These are phyloP conservation scores for Apteryx owenii DNA, from an alignment of 2,113 vertebrate genomes.

Conservation along the genomic window DNA sequence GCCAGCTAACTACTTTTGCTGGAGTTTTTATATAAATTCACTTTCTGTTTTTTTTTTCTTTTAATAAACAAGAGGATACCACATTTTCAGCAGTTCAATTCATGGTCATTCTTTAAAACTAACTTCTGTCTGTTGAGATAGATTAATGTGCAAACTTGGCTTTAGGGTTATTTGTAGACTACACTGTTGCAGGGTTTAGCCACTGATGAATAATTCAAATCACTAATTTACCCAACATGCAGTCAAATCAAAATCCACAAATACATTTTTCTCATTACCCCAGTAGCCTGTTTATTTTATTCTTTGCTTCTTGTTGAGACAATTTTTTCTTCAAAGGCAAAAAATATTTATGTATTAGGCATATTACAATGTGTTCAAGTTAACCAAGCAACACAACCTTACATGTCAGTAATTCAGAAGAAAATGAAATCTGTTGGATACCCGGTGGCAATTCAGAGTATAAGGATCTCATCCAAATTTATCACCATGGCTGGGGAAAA, in stretches of 20 bases:
- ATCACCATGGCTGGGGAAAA: conserved; percentile 36
- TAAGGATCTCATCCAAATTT: conserved; percentile 54
- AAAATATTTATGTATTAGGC: conserved; percentile 16
- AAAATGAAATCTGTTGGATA: conserved; percentile 68
- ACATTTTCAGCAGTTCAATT: neutral
- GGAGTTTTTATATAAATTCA: neutral
- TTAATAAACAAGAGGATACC: neutral
- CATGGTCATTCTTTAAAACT: neutral
- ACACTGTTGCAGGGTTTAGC: neutral
- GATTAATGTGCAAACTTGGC: neutral
- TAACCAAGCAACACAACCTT: neutral
- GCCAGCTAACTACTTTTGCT: neutral
- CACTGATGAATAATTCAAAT: neutral
- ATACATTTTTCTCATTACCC: neutral
- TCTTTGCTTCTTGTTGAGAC: neutral
- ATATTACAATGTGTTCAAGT: conserved; percentile 36
- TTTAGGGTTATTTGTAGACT: neutral
- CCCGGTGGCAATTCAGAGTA: conserved; percentile 47
- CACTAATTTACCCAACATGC: neutral
- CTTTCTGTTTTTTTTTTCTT: neutral
- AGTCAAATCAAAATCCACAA: neutral
- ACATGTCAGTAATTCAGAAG: conserved; percentile 53
- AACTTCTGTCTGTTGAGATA: neutral
- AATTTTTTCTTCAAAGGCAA: conserved; percentile 24
- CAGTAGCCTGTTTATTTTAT: neutral